Evolutionary conservation across 1,140 invertebrate species (phyloP), one percentile per base, ranked within the genome.

Genomic region (Aphelenchoides fujianensis): DNA sequence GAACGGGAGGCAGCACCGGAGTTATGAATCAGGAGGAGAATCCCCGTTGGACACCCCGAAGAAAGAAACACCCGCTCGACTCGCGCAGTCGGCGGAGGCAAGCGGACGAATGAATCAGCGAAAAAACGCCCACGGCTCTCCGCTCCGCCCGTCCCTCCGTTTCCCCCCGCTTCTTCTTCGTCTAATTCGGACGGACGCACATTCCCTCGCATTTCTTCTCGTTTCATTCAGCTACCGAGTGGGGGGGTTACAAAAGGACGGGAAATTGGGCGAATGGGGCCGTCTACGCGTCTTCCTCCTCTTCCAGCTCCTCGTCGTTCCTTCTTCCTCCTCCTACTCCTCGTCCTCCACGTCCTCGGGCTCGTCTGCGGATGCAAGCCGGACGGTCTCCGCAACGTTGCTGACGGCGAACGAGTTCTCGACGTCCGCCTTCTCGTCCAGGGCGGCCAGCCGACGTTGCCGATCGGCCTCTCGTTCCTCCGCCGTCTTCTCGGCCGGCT

Each of bases 131-230:
- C n/a, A n/a, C n/a, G n/a, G n/a, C n/a, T n/a, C n/a, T n/a, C n/a
- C n/a, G n/a, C n/a, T n/a, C n/a, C n/a, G n/a, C n/a, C n/a, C n/a
- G n/a, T n/a, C n/a, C n/a, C n/a, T n/a, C n/a, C n/a, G n/a, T n/a
- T n/a, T 61, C 31, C 16, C 16, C n/a, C 59, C 36, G 31, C 59
- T 61, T 61, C 59, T 61, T 61, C 59, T 30, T 2, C 59, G n/a
- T 61, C 59, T 27, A 61, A 19, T n/a, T 61, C 59, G n/a, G n/a
- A n/a, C 59, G 19, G 19, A 27, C 52, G 19, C 27, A 2, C 27
- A 1, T 53, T 27, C 19, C 52, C 52, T 23, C 27, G 19, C 52
- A 23, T 27, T 19, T 53, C 52, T 19, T 53, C 52, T 19, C 19
- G 27, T 23, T 53, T n/a, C n/a, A n/a, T n/a, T n/a, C n/a, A n/a